These are phyloP conservation scores for Halcyon badia DNA, from an alignment of 2,797 vertebrate genomes.

Conservation along the genomic window DNA sequence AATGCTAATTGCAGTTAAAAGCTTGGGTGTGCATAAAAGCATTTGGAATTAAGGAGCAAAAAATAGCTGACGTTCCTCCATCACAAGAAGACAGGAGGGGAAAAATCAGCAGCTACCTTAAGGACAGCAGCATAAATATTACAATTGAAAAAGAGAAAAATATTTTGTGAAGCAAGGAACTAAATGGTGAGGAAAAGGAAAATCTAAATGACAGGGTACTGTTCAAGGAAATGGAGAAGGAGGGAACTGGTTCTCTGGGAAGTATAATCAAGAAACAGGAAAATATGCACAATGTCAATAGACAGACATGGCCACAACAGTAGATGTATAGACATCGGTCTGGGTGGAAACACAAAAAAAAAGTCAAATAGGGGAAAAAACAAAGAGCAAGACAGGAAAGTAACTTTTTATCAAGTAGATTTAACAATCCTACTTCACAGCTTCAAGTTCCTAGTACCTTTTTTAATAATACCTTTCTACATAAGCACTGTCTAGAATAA, in stretches of 20 bases:
- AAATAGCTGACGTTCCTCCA: neutral
- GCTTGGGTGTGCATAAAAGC: neutral
- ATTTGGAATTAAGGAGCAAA: neutral
- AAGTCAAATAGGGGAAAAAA: neutral
- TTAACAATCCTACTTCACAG: neutral
- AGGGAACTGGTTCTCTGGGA: neutral
- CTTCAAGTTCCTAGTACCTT: neutral
- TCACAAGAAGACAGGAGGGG: fast-evolving
- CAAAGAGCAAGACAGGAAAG: neutral
- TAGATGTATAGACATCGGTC: neutral
- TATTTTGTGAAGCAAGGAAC: neutral
- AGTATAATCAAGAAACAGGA: neutral
- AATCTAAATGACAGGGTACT: neutral
- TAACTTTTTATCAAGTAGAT: neutral
- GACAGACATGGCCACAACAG: neutral
- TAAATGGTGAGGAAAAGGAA: neutral
- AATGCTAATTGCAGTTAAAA: neutral
- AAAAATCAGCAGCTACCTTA: neutral
- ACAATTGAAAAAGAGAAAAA: neutral
- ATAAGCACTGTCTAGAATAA: neutral
- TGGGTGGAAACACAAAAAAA: neutral
- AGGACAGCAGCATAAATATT: neutral
- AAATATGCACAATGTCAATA: neutral
- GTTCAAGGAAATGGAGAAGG: neutral
- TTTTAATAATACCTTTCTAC: neutral